These are phyloP conservation scores for Stenodema calcarata DNA, from an alignment of 2,888 invertebrate species.

Conservation along the genomic window DNA sequence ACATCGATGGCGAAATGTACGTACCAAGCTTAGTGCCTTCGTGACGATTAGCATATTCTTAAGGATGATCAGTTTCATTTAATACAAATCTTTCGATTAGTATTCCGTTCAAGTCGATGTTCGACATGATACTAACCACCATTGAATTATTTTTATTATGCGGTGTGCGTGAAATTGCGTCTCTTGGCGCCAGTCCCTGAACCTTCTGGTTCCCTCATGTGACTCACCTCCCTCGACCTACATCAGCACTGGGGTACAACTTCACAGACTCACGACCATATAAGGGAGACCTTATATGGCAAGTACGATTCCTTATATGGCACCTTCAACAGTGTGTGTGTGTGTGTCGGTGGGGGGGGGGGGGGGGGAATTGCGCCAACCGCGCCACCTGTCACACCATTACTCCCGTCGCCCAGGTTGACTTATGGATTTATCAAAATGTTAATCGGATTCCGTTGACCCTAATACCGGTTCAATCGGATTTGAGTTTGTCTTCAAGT, in stretches of 20 bases:
- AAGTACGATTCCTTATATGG: background rate
- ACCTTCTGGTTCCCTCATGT: background rate
- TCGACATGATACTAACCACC: background rate
- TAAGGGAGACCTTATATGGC: constrained; percentile 12
- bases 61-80: background rate
- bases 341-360: no score
- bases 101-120: background rate
- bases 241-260: background rate
- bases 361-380: constrained; percentile 17
- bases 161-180: background rate
- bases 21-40: no score
- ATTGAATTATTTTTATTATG: background rate
- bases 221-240: constrained; percentile 39
- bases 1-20: no score
- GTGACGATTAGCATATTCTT: no score
- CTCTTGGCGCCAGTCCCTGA: constrained; percentile 25
- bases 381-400: constrained; percentile 37
- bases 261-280: background rate
- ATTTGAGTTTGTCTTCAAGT: background rate
- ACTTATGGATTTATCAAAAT: constrained; percentile 31
- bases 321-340: background rate
- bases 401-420: background rate
- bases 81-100: background rate
- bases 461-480: background rate
- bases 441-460: constrained; percentile 19